Base-by-base conservation (phyloP, 2,888 invertebrate species). In the Priocnemis perturbator region DNA sequence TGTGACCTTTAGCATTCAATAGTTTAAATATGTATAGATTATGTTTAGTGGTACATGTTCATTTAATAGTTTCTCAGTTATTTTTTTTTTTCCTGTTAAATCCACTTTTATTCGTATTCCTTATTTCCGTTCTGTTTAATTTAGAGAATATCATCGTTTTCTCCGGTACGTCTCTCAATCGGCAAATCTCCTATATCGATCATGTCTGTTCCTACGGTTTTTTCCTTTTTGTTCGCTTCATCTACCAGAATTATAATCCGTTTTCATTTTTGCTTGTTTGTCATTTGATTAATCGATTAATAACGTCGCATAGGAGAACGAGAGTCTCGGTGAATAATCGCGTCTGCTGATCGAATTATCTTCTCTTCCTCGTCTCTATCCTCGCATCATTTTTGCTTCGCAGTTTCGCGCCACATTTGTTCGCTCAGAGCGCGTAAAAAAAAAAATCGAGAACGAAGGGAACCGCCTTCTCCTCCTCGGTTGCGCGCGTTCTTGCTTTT, bases 1-100 rank as follows among this genome's bases (percentile, higher is more conserved):
- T 81, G 84, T 83, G 37, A 37, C 37, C 83, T 87, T 88, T 87
- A 88, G 84, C 84, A 80, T 87, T 88, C 83, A 82, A 86, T 87
- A 86, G 84, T 88, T 87, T 88, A 87, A 87, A 86, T 88, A 88
- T 86, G 83, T 86, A 86, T 87, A 86, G 82, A 85, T 86, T 87
- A 86, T 85, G 82, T 85, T 88, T 87, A 88, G 81, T 83, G 82
- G 84, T 87, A 88, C 83, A 86, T 81, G 81, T 85, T 85, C 83
- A 52, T 74, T 75, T 78, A 70, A 72, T 75, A 73, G 63, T 69
- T 71, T 37, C 14, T 57, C 57, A 30, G 61, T 65, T 70, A 71
- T 61, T 59, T 37, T 5, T 11, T 37, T 11, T 11, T 37, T 37
- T 37, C 1, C 11, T 37, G 37, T 20, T 50, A n/a, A 20, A 50